Base-by-base conservation (phyloP, 2,888 invertebrate species). In the Dolomedes plantarius region DNA sequence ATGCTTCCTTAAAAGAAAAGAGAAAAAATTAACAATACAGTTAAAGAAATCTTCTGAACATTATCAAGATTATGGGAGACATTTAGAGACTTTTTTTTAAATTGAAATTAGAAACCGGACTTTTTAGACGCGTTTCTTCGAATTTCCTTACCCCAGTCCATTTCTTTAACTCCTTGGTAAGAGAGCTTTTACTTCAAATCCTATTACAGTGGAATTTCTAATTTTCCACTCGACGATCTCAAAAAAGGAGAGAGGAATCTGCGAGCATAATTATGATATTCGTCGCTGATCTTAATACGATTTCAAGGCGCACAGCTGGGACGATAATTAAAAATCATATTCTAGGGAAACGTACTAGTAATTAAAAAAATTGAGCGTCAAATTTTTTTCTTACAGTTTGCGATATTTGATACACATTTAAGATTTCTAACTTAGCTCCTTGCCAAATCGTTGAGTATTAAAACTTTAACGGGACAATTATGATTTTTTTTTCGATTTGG, bases 61-160 rank as follows among this genome's bases (percentile, higher is more conserved):
- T 62, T 78, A 71, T 78, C 62, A 36, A n/a, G 69, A 68, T 78
- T 78, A 62, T 62, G 36, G 32, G 16, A 32, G 69, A 65, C 69
- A 64, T 62, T 71, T 69, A 13, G 41, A 29, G 56, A 28, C 56
- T 19, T 56, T 56, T 56, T 23, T 46, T 56, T 9, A 28, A 71
- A 29, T 62, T 69, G 69, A 78, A 78, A 78, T 78, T 78, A 71
- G 78, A 78, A 78, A 71, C 46, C 32, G 68, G 31, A 31, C 23
- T 19, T 71, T 64, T 71, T 78, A 31, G 29, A 29, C 16, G 31
- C 65, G 1, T 65, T 65, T 78, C 64, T 75, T 67, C 76, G 27
- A 65, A 65, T 19, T 46, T 28, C 28, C 41, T 64, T 41, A 36
- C 39, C 41, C 32, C 29, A 19, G 27, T 23, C 23, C 46, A 77